Conservation (phyloP, 2,888 invertebrate species). For the Drosophila meridiana region DNA sequence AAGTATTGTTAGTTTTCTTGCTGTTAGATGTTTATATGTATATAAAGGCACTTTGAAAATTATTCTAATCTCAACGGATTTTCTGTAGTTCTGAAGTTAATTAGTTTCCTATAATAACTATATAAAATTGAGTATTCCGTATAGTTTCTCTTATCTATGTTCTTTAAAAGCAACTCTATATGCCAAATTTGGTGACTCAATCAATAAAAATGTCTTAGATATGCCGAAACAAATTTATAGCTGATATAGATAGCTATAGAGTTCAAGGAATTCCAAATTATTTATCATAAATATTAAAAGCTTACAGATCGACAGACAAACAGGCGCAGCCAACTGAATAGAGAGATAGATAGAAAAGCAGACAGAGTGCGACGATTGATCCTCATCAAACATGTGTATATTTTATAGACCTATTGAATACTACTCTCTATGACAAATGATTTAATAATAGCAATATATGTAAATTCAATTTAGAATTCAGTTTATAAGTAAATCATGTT, state of each 20-base stretch:
- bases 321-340: no score
- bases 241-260: neutral
- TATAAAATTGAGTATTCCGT: neutral
- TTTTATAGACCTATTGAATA: neutral
- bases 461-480: neutral
- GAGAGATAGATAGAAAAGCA: no score
- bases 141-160: neutral
- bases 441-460: neutral
- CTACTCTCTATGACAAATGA: neutral
- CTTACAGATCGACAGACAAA: neutral
- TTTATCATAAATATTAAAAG: neutral
- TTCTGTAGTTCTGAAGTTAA: neutral
- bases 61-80: neutral
- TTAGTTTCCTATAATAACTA: neutral
- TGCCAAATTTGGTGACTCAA: neutral
- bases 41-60: no score
- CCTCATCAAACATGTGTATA: neutral
- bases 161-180: neutral
- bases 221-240: neutral
- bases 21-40: no score
- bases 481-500: no score
- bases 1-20: neutral
- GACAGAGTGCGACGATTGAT: no score
- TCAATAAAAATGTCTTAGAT: slow-evolving; percentile 2
- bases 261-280: neutral